A percentile compares a stretch with the other conserved stretches of the same genome.
Conservation (phyloP, 2,888 invertebrate species). For the Brachynemurus nebulosus region DNA sequence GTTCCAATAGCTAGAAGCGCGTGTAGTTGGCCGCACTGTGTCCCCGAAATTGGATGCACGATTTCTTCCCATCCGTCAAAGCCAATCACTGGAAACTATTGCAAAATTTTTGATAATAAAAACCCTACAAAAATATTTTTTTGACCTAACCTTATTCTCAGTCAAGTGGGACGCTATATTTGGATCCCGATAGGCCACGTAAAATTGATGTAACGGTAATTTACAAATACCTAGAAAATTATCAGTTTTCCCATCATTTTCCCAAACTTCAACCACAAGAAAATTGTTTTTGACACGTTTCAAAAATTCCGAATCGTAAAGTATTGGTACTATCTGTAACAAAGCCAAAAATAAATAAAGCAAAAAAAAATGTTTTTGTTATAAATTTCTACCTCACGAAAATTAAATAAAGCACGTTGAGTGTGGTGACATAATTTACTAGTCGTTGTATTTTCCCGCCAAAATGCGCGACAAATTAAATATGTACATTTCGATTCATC, state of each 20-base stretch:
- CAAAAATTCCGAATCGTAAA: slow-evolving; percentile 38
- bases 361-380: not conserved
- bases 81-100: slow-evolving; percentile 42
- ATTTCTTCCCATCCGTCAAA: slow-evolving; percentile 45
- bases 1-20: slow-evolving; percentile 45
- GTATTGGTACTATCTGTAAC: slow-evolving; percentile 38
- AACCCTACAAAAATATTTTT: not conserved
- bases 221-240: slow-evolving; percentile 36
- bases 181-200: slow-evolving; percentile 42
- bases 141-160: slow-evolving; percentile 40
- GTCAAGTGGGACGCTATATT: slow-evolving; percentile 37
- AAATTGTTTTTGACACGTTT: slow-evolving; percentile 40
- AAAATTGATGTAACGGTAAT: slow-evolving; percentile 44
- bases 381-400: slow-evolving; percentile 37
- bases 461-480: slow-evolving; percentile 35
- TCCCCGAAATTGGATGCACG: slow-evolving; percentile 30
- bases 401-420: slow-evolving; percentile 34
- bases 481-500: slow-evolving; percentile 27
- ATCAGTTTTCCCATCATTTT: slow-evolving; percentile 28
- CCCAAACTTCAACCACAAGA: slow-evolving; percentile 39
- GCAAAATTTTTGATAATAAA: not conserved
- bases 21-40: slow-evolving; percentile 37
- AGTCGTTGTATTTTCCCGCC: slow-evolving; percentile 31
- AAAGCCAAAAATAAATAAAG: slow-evolving; percentile 8
- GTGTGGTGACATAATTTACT: slow-evolving; percentile 31